These are phyloP conservation scores for Lithophane socia DNA, from an alignment of 2,888 invertebrate genomes.

Conservation along the genomic window DNA sequence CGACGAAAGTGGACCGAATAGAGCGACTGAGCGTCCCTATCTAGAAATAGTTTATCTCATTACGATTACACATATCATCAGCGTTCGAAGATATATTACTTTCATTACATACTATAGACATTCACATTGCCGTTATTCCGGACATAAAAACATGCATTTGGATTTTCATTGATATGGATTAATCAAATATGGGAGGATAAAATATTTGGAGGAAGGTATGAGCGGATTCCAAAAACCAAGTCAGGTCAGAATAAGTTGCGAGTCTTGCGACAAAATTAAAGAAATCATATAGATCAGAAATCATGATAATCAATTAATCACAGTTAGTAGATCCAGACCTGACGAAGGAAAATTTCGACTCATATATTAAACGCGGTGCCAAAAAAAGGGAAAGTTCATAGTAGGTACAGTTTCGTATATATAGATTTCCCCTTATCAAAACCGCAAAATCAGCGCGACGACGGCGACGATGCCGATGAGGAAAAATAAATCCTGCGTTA, in stretches of 20 bases:
- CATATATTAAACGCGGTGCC: neutral
- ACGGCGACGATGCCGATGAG: neutral
- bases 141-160: constrained; percentile 52
- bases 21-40: constrained; percentile 22
- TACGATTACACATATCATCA: constrained; percentile 50
- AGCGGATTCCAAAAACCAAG: constrained; percentile 29
- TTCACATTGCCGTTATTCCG: constrained; percentile 62
- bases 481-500: neutral
- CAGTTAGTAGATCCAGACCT: no score
- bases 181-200: constrained; percentile 2
- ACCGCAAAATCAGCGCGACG: neutral
- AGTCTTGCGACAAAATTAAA: neutral
- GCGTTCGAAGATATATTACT: constrained; percentile 27
- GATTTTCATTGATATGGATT: constrained; percentile 46
- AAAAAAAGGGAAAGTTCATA: constrained; percentile 12
- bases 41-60: constrained; percentile 43
- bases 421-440: constrained; percentile 15
- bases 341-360: neutral
- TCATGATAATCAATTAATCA: no score
- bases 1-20: constrained; percentile 35
- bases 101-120: constrained; percentile 46
- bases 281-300: neutral
- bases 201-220: constrained; percentile 14
- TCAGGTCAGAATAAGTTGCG: neutral
- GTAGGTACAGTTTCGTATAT: neutral